These are phyloP conservation scores for Littorina saxatilis DNA, from an alignment of 1,140 invertebrate species.

Conservation along the genomic window DNA sequence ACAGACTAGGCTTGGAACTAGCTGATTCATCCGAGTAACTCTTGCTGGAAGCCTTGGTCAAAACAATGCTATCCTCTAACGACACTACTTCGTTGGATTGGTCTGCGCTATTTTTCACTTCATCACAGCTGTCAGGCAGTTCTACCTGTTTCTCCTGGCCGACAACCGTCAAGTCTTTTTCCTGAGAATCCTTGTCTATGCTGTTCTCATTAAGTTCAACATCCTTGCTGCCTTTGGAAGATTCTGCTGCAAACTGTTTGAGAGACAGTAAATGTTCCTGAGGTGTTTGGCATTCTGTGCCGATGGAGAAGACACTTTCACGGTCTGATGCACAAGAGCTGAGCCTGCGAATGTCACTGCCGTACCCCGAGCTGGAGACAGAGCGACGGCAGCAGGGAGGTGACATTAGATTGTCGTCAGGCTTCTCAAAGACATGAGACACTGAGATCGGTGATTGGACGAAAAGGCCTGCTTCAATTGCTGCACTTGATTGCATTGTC, in stretches of 20 bases:
- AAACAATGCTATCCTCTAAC: too few relatives aligned
- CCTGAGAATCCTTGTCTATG: background rate
- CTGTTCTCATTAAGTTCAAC: background rate
- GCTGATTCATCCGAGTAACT: too few relatives aligned
- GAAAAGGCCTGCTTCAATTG: slow-evolving; percentile 26
- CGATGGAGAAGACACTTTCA: background rate
- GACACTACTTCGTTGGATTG: too few relatives aligned
- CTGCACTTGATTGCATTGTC: background rate
- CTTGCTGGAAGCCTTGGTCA: too few relatives aligned
- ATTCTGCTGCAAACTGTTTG: background rate
- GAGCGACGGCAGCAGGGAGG: background rate
- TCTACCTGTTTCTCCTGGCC: too few relatives aligned
- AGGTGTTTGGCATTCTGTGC: background rate
- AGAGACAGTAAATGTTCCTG: background rate
- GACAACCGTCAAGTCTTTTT: background rate
- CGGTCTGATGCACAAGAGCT: slow-evolving; percentile 26
- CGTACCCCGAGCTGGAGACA: slow-evolving; percentile 21
- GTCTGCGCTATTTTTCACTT: too few relatives aligned
- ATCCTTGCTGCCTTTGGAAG: background rate
- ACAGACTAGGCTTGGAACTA: too few relatives aligned
- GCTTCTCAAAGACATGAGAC: background rate
- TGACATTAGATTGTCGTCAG: background rate
- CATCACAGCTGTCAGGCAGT: too few relatives aligned
- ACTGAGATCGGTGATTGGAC: slow-evolving; percentile 2
- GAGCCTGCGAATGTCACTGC: slow-evolving; percentile 14